Evolutionary conservation across 2,888 invertebrate species (phyloP).

Genomic region (Zygogramma bicolorata): DNA sequence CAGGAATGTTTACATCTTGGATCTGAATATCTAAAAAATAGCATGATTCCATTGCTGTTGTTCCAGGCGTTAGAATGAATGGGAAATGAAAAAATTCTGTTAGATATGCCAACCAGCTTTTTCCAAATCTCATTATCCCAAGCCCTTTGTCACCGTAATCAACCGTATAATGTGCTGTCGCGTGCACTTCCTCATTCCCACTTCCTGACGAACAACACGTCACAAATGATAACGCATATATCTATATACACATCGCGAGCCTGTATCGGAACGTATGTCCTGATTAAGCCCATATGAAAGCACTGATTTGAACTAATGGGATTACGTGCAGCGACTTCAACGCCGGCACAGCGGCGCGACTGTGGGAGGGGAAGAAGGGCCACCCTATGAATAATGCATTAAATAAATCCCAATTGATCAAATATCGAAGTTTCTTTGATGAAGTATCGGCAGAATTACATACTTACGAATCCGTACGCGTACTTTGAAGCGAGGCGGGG

Average conservation of each 20-base stretch:
- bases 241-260: conserved; percentile 37
- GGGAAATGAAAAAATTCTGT: no score
- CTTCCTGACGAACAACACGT: conserved; percentile 47
- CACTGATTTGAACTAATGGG: conserved; percentile 54
- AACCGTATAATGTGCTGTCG: conserved; percentile 28
- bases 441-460: conserved; percentile 10
- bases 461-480: conserved; percentile 2
- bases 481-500: neutral
- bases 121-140: neutral
- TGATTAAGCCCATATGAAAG: conserved; percentile 54
- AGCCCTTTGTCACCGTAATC: conserved; percentile 24
- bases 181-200: conserved; percentile 29
- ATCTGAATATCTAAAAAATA: no score
- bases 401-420: conserved; percentile 38
- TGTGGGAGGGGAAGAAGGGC: conserved; percentile 9
- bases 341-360: conserved; percentile 13
- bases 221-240: conserved; percentile 41
- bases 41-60: no score
- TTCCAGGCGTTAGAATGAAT: no score
- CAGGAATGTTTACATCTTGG: no score
- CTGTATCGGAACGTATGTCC: conserved; percentile 47
- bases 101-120: no score
- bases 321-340: conserved; percentile 50
- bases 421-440: neutral
- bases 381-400: conserved; percentile 35